Conservation (phyloP, 2,113 vertebrate genomes). For the Pampusana beccarii region DNA sequence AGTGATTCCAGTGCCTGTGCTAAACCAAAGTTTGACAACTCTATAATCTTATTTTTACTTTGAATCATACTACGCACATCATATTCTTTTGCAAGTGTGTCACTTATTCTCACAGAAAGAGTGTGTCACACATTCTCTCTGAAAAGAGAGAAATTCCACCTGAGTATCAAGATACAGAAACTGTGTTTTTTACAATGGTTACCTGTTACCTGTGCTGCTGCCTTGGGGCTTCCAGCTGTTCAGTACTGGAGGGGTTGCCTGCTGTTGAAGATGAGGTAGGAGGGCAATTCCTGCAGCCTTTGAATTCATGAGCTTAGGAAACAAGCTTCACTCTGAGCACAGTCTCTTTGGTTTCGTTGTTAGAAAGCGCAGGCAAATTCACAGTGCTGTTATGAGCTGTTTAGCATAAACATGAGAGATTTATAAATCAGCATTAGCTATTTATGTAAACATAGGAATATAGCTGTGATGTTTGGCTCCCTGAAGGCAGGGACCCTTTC, state of each 20-base stretch:
- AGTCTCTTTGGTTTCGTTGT: not conserved
- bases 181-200: not conserved
- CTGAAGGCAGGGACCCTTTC: not conserved
- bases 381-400: not conserved
- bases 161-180: not conserved
- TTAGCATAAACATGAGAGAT: not conserved
- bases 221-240: not conserved
- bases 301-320: not conserved
- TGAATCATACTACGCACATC: fast-evolving
- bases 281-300: not conserved
- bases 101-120: not conserved
- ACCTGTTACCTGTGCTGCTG: not conserved
- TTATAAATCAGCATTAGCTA: not conserved
- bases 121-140: too few species aligned
- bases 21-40: not conserved
- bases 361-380: not conserved
- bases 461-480: not conserved
- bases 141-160: not conserved
- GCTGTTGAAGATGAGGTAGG: not conserved
- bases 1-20: not conserved
- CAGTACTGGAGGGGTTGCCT: not conserved
- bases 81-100: not conserved
- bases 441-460: not conserved
- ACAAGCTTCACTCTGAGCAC: not conserved
- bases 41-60: not conserved